These are phyloP conservation scores for Drosophila emarginata DNA, from an alignment of 2,888 invertebrate species.

Conservation along the genomic window DNA sequence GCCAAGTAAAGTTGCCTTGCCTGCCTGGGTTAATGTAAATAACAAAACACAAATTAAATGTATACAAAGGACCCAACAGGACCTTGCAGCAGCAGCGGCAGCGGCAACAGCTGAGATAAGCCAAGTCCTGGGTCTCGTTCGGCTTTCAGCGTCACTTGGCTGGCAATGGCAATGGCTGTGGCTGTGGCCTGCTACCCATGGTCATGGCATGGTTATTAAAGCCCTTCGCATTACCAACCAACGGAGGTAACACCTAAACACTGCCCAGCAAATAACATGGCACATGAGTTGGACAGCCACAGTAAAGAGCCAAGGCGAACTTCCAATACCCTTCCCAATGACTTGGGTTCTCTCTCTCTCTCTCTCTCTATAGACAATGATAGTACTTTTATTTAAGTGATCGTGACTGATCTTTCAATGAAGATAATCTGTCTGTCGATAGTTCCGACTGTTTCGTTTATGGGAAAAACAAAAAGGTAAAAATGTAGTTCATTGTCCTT, in stretches of 20 bases:
- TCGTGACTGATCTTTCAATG: too few relatives aligned
- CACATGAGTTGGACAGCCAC: conserved; percentile 25
- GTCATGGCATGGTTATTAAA: conserved; percentile 60
- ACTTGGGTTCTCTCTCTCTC: too few relatives aligned
- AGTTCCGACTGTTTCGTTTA: too few relatives aligned
- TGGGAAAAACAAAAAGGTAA: too few relatives aligned
- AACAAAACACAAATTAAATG: conserved; percentile 81
- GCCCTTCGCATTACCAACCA: conserved; percentile 52
- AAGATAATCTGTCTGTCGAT: too few relatives aligned
- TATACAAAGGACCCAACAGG: conserved; percentile 65
- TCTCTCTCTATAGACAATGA: too few relatives aligned
- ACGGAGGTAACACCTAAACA: conserved; percentile 59
- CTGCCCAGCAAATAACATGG: conserved; percentile 27
- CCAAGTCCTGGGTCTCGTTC: conserved; percentile 42
- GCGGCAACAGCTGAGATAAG: conserved; percentile 67
- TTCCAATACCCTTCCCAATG: too few relatives aligned
- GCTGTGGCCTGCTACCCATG: conserved; percentile 57
- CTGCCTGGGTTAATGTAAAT: conserved; percentile 79
- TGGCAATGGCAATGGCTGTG: conserved; percentile 17
- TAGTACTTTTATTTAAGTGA: too few relatives aligned
- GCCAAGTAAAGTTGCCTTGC: conserved; percentile 37
- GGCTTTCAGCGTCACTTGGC: conserved; percentile 59
- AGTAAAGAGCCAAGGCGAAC: too few relatives aligned
- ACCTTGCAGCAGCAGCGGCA: conserved; percentile 6
- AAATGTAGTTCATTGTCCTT: too few relatives aligned